These are phyloP conservation scores for Isaurus tuberculatus DNA, from an alignment of 92 coral and sea anemone genomes.

Conservation along the genomic window DNA sequence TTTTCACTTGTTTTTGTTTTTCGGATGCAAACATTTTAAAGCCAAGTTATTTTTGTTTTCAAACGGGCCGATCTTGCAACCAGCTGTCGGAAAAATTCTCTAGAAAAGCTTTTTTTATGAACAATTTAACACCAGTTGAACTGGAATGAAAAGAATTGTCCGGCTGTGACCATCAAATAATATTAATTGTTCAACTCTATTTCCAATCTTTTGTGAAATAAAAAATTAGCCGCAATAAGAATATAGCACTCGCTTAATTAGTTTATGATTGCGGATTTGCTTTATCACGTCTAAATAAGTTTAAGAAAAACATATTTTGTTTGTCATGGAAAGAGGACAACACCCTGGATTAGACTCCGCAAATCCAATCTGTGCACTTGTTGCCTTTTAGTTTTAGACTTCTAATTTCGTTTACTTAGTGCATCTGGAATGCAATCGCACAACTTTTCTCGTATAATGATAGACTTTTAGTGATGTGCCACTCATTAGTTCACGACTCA, in stretches of 20 bases:
- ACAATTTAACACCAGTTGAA: conserved; percentile 37
- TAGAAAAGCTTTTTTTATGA: background rate
- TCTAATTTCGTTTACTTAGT: background rate
- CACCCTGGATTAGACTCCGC: background rate
- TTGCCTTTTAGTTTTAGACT: background rate
- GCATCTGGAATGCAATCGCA: background rate
- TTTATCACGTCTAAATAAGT: background rate
- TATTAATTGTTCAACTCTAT: background rate
- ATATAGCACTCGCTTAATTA: conserved; percentile 32
- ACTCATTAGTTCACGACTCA: conserved; percentile 5
- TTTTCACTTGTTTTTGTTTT: background rate
- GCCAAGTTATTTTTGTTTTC: background rate
- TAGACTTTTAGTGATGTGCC: conserved; percentile 4
- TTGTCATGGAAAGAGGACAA: conserved; percentile 6
- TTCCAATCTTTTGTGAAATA: background rate
- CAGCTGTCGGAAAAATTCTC: conserved; percentile 22
- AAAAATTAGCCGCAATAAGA: conserved; percentile 15
- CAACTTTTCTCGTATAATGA: background rate
- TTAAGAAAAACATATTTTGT: conserved; percentile 19
- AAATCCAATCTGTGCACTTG: background rate
- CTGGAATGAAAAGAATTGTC: conserved; percentile 16
- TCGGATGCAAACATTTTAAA: background rate
- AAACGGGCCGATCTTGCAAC: background rate
- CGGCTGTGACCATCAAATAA: conserved; percentile 8
- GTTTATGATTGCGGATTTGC: conserved; percentile 8